Base-by-base conservation (phyloP, 2,113 vertebrate species). In the Clarias gariepinus region DNA sequence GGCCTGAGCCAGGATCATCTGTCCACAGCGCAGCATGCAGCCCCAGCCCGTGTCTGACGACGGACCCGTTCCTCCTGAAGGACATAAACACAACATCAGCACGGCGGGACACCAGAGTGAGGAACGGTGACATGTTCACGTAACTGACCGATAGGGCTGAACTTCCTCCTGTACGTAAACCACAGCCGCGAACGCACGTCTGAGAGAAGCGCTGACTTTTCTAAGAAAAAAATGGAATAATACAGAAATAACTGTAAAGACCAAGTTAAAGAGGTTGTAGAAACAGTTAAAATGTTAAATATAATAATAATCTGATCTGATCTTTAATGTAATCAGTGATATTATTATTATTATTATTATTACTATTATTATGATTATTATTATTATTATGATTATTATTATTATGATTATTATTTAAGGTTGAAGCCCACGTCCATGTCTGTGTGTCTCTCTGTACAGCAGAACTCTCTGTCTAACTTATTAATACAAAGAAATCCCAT, bases 1-100 rank as follows among this genome's bases (percentile, higher is more conserved):
- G 76, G 97, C 96, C 83, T 97, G 96, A 53, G 96, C 96, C 58
- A 97, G 96, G 91, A 97, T 97, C 97, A 97, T 97, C 95, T 97
- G 97, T 30, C 97, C 97, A 78, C 97, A 97, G 2, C 97, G 95
- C 83, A 97, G 91, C 97, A 97, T 97, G 79, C 96, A 97, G 87
- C 96, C 96, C 96, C 97, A 97, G 89, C 97, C 97, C 0, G 96
- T 95, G 82, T 97, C 97, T 0, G 96, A 97, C 0, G 96, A 96
- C n/a, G 97, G 97, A 36, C 97, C 97, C 0, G 96, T 97, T 68
- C 97, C 97, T 90, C 97, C 97, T 97, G 21, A 66, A 18, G 28
- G 0, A 13, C 6, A 89, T 0, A 82, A 9, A 88, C 5, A 86
- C n/a, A 47, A 57, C 3, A 87, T 61, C 41, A 8, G 52, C 18